Evolutionary conservation across 37 sponge, comb jelly and placozoan species (phyloP), one percentile per base, ranked within the genome.

Genomic region (Halisarca cf. caerulea): DNA sequence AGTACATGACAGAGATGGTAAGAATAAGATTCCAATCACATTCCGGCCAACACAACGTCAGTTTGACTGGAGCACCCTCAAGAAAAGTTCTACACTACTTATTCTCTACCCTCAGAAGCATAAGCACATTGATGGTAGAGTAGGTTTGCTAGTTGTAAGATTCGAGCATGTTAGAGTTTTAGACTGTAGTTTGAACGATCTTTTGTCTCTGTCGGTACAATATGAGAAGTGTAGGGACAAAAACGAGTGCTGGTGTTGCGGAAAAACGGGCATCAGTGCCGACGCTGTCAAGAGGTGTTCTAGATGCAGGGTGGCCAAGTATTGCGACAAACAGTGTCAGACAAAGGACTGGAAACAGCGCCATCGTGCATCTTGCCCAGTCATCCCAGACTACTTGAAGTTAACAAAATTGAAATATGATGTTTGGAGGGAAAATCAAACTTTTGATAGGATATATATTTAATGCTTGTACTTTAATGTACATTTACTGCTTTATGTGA

Each of bases 261-360:
- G 66, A 11, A 58, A 74, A 35, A 32, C 51, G 11, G 51, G 51
- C 6, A 47, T 47, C 51, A 14, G 58, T 18, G 34, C 77, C 3
- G 69, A 68, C 34, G 32, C 69, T 68, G 23, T 85, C 34, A 37
- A 40, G 66, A 88, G 74, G 66, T 88, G 88, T 61, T 32, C 45
- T 2, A 60, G 77, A 3, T 88, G 88, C 59, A 88, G 59, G 41
- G 58, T 72, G 59, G 88, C 88, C 62, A 61, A 39, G 18, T 88
- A 88, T 58, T 88, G 88, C 51, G 37, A 82, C 43, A 82, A 82
- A 47, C 36, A 66, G 58, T 88, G 88, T 47, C 88, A 88, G 66
- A 14, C 24, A 5, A 24, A 43, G 23, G 83, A 88, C 78, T 88
- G 88, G 88, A 74, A 36, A 27, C 47, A 24, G 51, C n/a, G 83